A percentile compares a stretch with the other conserved stretches of the same genome.
phyloP scores from a whole-genome alignment of 2,888 invertebrate genomes.

The Ichneumoninae sp. region DNA sequence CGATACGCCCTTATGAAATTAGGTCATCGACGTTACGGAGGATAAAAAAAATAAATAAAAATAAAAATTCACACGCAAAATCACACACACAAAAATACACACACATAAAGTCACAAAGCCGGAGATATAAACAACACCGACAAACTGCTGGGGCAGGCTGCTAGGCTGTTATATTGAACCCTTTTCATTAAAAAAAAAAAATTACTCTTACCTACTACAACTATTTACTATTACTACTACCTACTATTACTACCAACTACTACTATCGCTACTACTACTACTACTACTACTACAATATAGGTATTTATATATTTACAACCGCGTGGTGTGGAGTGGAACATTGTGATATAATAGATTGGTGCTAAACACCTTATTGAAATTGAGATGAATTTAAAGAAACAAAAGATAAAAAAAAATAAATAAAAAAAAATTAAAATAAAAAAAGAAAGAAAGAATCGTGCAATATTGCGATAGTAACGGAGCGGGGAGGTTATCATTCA shows the following conservation, averaged over 20 bases:
- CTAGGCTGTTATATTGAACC: slow-evolving; percentile 80
- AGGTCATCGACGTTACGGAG: background rate
- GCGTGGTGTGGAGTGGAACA: slow-evolving; percentile 84
- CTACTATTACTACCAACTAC: slow-evolving; percentile 70
- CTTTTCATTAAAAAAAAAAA: slow-evolving; percentile 75
- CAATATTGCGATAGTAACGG: slow-evolving; percentile 83
- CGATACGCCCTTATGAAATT: no score
- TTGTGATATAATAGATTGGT: slow-evolving; percentile 85
- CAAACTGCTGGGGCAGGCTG: slow-evolving; percentile 72
- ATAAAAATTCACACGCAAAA: slow-evolving; percentile 27
- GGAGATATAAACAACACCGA: slow-evolving; percentile 64
- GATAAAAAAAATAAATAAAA: slow-evolving; percentile 21
- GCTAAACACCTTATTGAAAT: slow-evolving; percentile 84
- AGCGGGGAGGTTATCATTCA: slow-evolving; percentile 78
- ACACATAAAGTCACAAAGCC: slow-evolving; percentile 24
- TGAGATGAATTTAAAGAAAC: slow-evolving; percentile 81
- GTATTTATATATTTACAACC: slow-evolving; percentile 84
- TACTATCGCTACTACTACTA: slow-evolving; percentile 75
- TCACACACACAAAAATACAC: no score
- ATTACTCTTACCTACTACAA: slow-evolving; percentile 65
- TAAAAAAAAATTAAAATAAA: slow-evolving; percentile 51
- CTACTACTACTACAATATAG: slow-evolving; percentile 77
- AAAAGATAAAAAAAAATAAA: slow-evolving; percentile 60
- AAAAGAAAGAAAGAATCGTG: slow-evolving; percentile 76
- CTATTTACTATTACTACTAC: slow-evolving; percentile 72